phyloP scores from a whole-genome alignment of 2,113 vertebrate species.

The Donacobius atricapilla region DNA sequence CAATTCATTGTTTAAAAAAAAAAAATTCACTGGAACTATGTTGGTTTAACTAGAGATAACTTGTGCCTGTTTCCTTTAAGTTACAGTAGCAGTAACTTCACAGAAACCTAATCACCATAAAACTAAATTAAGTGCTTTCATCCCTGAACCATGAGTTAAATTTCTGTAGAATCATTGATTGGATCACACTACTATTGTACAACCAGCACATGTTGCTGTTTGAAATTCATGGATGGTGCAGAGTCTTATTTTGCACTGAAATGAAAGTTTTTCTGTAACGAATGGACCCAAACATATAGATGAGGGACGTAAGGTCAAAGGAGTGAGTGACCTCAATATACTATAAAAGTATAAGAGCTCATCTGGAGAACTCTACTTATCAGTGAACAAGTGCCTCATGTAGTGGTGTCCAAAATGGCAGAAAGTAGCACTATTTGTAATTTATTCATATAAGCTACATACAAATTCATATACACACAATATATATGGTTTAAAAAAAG shows the following conservation, averaged over 20 bases:
- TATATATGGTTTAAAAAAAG: background rate
- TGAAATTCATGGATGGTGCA: background rate
- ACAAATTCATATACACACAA: background rate
- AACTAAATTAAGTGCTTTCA: background rate
- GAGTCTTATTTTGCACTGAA: background rate
- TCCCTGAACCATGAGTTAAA: background rate
- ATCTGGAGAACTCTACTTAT: background rate
- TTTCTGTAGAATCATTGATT: background rate
- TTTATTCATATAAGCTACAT: background rate
- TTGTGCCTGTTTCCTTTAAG: background rate
- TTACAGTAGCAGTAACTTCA: background rate
- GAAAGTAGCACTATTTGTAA: background rate
- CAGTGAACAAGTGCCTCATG: background rate
- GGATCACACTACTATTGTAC: background rate
- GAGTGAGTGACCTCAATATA: background rate
- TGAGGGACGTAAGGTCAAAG: background rate
- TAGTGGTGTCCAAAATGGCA: background rate
- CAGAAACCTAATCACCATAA: background rate
- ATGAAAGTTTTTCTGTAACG: background rate
- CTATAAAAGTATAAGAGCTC: background rate
- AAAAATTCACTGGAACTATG: background rate
- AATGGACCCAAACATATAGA: background rate
- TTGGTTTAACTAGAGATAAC: background rate
- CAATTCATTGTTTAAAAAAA: background rate
- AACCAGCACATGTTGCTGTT: background rate